Evolutionary conservation across 35 echinoderm and acorn worm genomes (phyloP), one percentile per base, ranked within the genome.

Genomic region (Diadema setosum): DNA sequence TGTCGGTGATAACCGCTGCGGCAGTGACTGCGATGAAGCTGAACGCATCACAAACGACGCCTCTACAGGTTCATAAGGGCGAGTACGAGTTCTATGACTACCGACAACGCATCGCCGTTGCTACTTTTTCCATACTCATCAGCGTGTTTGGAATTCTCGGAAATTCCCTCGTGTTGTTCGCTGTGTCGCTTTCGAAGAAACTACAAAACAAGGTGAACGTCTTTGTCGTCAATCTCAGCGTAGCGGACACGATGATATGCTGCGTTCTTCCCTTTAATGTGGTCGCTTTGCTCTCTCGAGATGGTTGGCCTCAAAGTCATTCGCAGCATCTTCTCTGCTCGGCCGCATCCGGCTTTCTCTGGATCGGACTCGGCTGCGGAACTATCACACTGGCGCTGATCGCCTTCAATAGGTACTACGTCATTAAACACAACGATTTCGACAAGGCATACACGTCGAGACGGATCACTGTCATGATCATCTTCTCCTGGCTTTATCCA

Each of bases 151-250:
- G 95, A 16, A 42, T 93, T 11, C 15, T 91, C 56, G 95, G 95
- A 2, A 97, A 97, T 46, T 80, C 45, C 1, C 83, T 97, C 4
- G 91, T 97, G 18, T 91, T 97, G 15, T 50, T 97, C 5, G 91
- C 95, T 0, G 95, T 97, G 5, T 43, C 93, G 6, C 50, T 93
- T 0, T 97, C 95, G 3, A 87, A 46, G 39, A 93, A 91, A 36
- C 88, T 97, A 16, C 87, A 88, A 30, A 97, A 91, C 17, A 86
- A 94, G 37, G 93, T 88, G 14, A 97, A 97, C 40, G 91, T 93
- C 9, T 97, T 93, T 50, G 88, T 97, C 0, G 95, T 97, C 9
- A 97, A 97, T 67, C 42, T 97, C 6, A 86, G 87, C 9, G 78
- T 93, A 11, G 88, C 95, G 34, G 95, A 97, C 45, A 61, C 50